Evolutionary conservation across 2,888 invertebrate species (phyloP).

Genomic region (Nycteola revayana): DNA sequence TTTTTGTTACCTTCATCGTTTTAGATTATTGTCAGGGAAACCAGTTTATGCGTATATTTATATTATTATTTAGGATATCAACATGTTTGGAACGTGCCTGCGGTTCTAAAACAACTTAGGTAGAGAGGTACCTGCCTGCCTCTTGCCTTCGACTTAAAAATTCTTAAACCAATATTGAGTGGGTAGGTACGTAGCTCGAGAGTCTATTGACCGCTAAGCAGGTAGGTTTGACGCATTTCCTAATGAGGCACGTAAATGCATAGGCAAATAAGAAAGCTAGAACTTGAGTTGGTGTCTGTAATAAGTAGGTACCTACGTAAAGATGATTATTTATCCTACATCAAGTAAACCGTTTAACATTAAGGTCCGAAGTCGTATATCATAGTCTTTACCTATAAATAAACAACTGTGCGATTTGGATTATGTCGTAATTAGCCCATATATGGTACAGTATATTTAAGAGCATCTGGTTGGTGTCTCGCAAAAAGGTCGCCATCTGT

Average conservation of each 20-base stretch:
- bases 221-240: background rate
- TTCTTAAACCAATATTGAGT: background rate
- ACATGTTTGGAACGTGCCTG: conserved; percentile 6
- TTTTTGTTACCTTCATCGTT: no score
- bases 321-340: no score
- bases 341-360: no score
- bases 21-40: background rate
- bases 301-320: no score
- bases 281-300: no score
- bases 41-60: conserved; percentile 4
- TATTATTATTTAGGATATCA: conserved; percentile 1
- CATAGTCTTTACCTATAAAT: no score
- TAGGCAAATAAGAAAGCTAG: no score
- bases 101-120: no score
- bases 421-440: background rate
- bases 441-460: conserved; percentile 4
- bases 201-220: background rate
- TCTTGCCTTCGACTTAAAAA: background rate
- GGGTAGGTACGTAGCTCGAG: background rate
- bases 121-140: no score
- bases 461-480: conserved; percentile 20
- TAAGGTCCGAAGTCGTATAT: no score
- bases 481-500: conserved; percentile 30
- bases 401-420: conserved; percentile 1
- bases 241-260: background rate